Evolutionary conservation across 1,140 invertebrate species (phyloP).

Genomic region (Wasmannia auropunctata): DNA sequence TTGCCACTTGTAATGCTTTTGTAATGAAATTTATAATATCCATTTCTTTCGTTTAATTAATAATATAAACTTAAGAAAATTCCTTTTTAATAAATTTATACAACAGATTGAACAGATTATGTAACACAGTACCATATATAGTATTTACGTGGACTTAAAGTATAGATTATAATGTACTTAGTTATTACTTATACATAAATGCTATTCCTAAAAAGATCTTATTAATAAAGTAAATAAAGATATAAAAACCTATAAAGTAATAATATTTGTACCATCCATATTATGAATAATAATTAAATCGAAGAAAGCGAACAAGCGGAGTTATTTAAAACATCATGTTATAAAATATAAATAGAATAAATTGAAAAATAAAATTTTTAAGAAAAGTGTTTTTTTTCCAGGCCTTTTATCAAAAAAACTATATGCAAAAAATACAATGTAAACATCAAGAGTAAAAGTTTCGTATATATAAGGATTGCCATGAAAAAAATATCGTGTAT

Average conservation of each 20-base stretch:
- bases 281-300: background rate
- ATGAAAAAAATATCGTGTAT: background rate
- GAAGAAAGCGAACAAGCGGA: background rate
- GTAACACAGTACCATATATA: background rate
- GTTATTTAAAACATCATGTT: background rate
- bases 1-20: background rate
- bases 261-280: background rate
- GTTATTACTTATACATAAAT: background rate
- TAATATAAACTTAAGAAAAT: background rate
- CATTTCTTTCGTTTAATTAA: background rate
- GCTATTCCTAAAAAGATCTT: background rate
- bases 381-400: background rate
- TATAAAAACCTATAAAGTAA: background rate
- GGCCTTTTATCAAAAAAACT: background rate
- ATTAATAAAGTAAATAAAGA: background rate
- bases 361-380: background rate
- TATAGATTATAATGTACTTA: constrained; percentile 12
- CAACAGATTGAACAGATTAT: background rate
- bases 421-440: background rate
- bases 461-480: background rate
- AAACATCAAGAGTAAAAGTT: background rate
- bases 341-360: background rate
- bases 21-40: constrained; percentile 3
- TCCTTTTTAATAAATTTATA: background rate
- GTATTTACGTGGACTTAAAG: background rate